Percentiles rank a stretch among this genome's conserved stretches.
Conservation (phyloP, 1,140 invertebrate genomes). For the Drosophila pseudoananassae region DNA sequence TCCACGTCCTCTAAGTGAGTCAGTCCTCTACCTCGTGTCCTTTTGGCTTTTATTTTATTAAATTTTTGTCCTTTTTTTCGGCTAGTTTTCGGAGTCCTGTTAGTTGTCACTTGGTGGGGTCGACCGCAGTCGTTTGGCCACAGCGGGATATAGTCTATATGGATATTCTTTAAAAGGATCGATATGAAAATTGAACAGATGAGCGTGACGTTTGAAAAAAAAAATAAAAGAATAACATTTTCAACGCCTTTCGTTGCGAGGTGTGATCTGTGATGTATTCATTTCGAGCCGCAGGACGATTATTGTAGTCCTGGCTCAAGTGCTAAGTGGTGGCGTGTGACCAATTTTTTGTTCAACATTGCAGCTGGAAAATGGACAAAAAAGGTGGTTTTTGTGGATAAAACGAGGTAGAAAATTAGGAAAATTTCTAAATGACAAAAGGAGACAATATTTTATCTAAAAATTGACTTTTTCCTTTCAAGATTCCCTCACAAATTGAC, state of each 20-base stretch:
- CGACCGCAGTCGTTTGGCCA: constrained; percentile 78
- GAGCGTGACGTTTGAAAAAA: constrained; percentile 43
- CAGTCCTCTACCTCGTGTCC: too few species aligned
- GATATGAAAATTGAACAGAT: constrained; percentile 27
- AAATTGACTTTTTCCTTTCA: not conserved
- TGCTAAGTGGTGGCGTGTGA: constrained; percentile 78
- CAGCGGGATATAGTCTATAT: constrained; percentile 53
- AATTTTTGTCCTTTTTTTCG: not conserved
- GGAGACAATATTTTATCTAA: too few species aligned
- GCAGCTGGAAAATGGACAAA: constrained; percentile 45
- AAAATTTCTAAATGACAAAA: not conserved
- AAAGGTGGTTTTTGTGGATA: constrained; percentile 6
- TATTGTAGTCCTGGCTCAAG: constrained; percentile 22
- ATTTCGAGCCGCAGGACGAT: constrained; percentile 29
- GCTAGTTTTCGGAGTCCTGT: not conserved
- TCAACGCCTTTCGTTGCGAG: constrained; percentile 5
- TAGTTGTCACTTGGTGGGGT: constrained; percentile 47
- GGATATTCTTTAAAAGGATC: not conserved
- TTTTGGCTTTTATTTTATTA: constrained; percentile 1
- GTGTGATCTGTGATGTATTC: constrained; percentile 61
- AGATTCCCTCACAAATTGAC: constrained; percentile 11
- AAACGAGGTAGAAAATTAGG: not conserved
- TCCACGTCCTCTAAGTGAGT: not conserved
- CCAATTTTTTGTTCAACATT: constrained; percentile 54
- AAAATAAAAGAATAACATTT: constrained; percentile 4